Percentiles rank a stretch among this genome's conserved stretches.
Evolutionary conservation across 2,888 invertebrate genomes (phyloP).

Genomic region (Philopedon plagiatum): DNA sequence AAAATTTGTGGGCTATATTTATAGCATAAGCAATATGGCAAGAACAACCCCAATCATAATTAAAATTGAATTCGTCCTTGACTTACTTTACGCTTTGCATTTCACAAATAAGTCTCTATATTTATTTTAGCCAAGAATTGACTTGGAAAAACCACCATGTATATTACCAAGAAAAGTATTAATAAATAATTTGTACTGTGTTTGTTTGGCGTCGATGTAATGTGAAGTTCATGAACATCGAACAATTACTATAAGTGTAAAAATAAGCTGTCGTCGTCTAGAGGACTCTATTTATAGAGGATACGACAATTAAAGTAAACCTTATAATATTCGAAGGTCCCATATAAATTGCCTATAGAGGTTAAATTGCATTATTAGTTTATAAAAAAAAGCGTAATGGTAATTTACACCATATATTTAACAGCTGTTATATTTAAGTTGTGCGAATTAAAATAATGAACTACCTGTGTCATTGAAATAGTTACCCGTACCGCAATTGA

Average conservation of each 20-base stretch:
- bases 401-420: not conserved
- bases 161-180: not conserved
- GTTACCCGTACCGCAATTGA: no score
- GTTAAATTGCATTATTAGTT: not conserved
- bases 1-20: no score
- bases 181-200: not conserved
- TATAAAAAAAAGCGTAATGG: not conserved
- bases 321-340: not conserved
- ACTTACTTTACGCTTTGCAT: not conserved
- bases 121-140: not conserved
- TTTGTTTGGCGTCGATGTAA: not conserved
- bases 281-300: constrained; percentile 4
- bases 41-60: not conserved
- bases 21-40: no score
- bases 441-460: no score
- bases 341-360: not conserved
- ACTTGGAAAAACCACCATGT: not conserved
- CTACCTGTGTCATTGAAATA: no score
- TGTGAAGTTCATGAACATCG: constrained; percentile 4
- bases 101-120: not conserved
- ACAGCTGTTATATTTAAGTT: no score
- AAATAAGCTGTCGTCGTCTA: constrained; percentile 5
- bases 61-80: not conserved
- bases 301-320: constrained; percentile 1
- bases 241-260: constrained; percentile 3